Conservation (phyloP, 2,797 vertebrate species). For the Acridotheres tristis region DNA sequence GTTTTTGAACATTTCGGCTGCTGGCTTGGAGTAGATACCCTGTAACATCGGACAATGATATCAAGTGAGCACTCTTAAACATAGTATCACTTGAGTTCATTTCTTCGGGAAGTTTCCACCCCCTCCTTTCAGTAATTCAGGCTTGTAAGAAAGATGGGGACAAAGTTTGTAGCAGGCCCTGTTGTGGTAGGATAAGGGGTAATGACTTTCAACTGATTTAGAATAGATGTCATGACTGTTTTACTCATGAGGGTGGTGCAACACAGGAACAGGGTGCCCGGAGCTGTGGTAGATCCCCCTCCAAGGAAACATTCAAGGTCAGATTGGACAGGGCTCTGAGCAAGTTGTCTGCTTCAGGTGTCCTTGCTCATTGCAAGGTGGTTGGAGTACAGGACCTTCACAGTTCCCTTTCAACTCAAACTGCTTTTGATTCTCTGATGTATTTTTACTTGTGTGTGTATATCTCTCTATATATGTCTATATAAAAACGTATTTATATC, state of each 20-base stretch:
- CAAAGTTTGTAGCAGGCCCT: not conserved
- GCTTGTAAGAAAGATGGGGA: not conserved
- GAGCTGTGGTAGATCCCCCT: no score
- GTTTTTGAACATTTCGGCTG: not conserved
- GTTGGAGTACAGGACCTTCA: not conserved
- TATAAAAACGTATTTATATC: not conserved
- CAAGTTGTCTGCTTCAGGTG: not conserved
- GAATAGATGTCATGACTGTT: not conserved
- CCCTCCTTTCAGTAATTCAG: rapidly evolving
- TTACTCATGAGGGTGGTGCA: not conserved
- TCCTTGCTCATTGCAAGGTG: not conserved
- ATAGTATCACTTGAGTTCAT: not conserved
- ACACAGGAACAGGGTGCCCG: not conserved
- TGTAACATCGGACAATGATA: rapidly evolving
- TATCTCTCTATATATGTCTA: not conserved
- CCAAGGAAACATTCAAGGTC: not conserved
- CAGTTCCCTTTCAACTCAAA: not conserved
- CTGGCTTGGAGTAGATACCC: not conserved
- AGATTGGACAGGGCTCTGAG: not conserved
- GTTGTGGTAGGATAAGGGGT: not conserved
- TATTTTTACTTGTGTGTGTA: rapidly evolving
- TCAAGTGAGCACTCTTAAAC: not conserved
- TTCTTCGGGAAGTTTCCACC: not conserved
- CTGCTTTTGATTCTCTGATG: not conserved
- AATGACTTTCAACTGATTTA: not conserved